These are phyloP conservation scores for Melanotus villosus DNA, from an alignment of 2,888 invertebrate species.

Conservation along the genomic window DNA sequence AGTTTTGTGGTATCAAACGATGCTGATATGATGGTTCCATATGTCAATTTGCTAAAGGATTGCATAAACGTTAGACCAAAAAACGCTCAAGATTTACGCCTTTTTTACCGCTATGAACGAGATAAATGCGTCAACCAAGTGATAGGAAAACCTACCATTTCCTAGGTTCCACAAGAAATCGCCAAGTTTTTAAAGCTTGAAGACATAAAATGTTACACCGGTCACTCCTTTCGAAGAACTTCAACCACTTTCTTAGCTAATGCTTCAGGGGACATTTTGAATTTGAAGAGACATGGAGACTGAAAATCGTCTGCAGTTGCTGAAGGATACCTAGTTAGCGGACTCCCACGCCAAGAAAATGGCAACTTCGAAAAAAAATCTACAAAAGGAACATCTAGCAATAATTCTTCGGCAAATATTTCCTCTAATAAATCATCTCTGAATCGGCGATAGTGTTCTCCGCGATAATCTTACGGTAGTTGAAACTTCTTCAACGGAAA, in stretches of 20 bases:
- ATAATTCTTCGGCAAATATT: too few relatives aligned
- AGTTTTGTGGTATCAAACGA: constrained; percentile 27
- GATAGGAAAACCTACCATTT: background rate
- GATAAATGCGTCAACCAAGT: constrained; percentile 19
- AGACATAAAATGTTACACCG: background rate
- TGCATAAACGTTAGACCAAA: constrained; percentile 6
- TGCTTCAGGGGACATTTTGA: background rate
- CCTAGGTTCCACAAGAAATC: background rate
- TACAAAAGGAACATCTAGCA: too few relatives aligned
- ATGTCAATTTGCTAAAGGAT: background rate
- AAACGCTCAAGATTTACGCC: background rate
- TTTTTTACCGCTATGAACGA: constrained; percentile 11
- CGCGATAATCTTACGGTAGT: too few relatives aligned
- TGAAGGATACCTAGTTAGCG: background rate
- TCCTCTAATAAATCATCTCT: too few relatives aligned
- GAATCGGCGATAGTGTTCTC: too few relatives aligned
- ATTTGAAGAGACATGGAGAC: background rate
- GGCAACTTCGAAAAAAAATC: too few relatives aligned
- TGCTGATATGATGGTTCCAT: background rate
- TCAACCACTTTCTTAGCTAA: constrained; percentile 9
- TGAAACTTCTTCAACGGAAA: too few relatives aligned
- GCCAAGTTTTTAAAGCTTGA: background rate
- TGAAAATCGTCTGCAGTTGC: background rate
- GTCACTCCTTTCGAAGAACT: constrained; percentile 3
- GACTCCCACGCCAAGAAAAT: too few relatives aligned